Percentiles rank a stretch among this genome's conserved stretches.
Evolutionary conservation across 2,113 vertebrate species (phyloP).

Genomic region (Lasiurus borealis): DNA sequence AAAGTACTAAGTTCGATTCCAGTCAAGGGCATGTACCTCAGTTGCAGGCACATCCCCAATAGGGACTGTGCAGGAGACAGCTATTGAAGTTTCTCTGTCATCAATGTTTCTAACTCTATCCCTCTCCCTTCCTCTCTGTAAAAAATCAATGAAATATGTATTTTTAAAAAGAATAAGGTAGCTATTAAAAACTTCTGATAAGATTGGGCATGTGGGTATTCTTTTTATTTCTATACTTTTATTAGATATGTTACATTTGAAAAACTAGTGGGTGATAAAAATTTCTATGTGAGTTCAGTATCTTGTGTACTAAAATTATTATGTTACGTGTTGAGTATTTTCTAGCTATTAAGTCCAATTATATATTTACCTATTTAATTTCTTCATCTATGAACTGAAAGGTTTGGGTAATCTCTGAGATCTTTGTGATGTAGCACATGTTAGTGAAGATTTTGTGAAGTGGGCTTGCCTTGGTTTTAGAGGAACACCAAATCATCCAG

Average conservation of each 20-base stretch:
- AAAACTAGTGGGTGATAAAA: slow-evolving; percentile 6
- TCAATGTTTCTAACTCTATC: too few relatives aligned
- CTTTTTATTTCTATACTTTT: slow-evolving; percentile 1
- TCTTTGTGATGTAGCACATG: background rate
- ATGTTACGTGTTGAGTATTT: slow-evolving; percentile 39
- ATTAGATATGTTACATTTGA: slow-evolving; percentile 11
- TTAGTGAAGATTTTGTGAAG: background rate
- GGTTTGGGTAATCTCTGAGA: background rate
- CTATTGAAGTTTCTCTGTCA: too few relatives aligned
- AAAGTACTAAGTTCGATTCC: too few relatives aligned
- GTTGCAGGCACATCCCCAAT: too few relatives aligned
- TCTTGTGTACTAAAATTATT: slow-evolving; percentile 5
- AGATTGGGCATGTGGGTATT: background rate
- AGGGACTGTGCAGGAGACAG: too few relatives aligned
- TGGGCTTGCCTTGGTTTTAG: background rate
- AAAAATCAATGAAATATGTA: background rate
- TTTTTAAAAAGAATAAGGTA: slow-evolving; percentile 22
- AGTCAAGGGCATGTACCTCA: too few relatives aligned
- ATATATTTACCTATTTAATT: slow-evolving; percentile 14
- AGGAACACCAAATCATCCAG: background rate
- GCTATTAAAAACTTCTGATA: background rate
- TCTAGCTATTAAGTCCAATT: background rate
- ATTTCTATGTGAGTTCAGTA: background rate
- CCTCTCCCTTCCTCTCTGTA: too few relatives aligned
- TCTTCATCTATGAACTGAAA: background rate